Percentiles rank a stretch among this genome's conserved stretches.
Evolutionary conservation across 2,888 invertebrate genomes (phyloP).

Genomic region (Sinohyriopsis cumingii): DNA sequence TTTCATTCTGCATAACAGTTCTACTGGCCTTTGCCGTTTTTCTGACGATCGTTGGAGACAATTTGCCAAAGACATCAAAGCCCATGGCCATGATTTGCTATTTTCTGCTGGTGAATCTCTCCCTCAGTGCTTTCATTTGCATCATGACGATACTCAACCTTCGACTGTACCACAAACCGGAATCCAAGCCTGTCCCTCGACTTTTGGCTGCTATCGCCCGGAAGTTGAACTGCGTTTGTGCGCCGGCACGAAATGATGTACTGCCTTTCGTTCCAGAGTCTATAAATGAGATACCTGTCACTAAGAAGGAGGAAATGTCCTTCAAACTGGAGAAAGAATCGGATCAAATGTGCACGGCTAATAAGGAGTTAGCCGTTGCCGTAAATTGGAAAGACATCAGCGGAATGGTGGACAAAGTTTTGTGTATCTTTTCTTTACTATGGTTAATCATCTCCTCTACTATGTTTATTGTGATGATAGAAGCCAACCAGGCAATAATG

Average conservation of each 20-base stretch:
- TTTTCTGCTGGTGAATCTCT: conserved; percentile 19
- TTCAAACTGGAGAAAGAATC: not conserved
- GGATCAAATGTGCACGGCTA: not conserved
- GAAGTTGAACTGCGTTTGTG: conserved; percentile 2
- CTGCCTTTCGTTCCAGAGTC: not conserved
- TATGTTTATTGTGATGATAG: conserved; percentile 5
- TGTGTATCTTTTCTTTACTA: conserved; percentile 8
- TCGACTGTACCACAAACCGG: conserved; percentile 7
- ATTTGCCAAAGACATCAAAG: conserved; percentile 31
- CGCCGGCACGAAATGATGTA: not conserved
- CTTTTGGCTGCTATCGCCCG: conserved; percentile 2
- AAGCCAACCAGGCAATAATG: not conserved
- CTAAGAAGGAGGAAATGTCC: not conserved
- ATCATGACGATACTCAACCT: conserved; percentile 20
- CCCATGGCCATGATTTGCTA: conserved; percentile 25
- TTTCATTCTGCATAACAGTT: conserved; percentile 29
- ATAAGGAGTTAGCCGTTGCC: not conserved
- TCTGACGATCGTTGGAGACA: conserved; percentile 31
- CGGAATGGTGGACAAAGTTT: conserved; percentile 7
- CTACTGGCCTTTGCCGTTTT: conserved; percentile 34
- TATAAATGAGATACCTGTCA: not conserved
- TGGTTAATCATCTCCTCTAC: conserved; percentile 1
- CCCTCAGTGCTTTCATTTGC: conserved; percentile 24
- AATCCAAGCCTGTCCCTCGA: conserved; percentile 4
- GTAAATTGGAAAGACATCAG: conserved; percentile 22